Evolutionary conservation across 1,140 invertebrate genomes (phyloP), one percentile per base, ranked within the genome.

Genomic region (Cyclina sinensis): DNA sequence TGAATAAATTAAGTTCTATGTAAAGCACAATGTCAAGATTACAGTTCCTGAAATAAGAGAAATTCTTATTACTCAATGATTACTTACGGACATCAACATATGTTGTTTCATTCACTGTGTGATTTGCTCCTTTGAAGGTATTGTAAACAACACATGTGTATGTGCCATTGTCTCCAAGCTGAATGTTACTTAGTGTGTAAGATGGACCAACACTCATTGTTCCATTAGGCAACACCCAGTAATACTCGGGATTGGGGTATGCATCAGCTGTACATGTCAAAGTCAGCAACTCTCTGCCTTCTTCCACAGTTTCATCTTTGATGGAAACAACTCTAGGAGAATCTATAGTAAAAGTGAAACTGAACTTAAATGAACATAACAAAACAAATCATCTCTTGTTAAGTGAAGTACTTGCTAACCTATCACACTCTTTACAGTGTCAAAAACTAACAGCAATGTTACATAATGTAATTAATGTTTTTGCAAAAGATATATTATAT

Each of bases 81-180:
- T 73, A 51, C 83, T 85, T 85, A 85, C 83, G 14, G 43, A 85
- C 24, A 39, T 48, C 59, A n/a, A 85, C 32, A 7, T 51, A n/a
- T 14, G 18, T 46, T 9, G n/a, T 74, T n/a, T 37, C 51, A 30
- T 57, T 85, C 27, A 43, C 68, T 16, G 65, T 57, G 35, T 85
- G 51, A 30, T 76, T 85, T 9, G 0, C 2, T 74, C 30, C 27
- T 12, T 35, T 57, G 18, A 37, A 37, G 24, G 14, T 74, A 30
- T 54, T 85, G 70, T 85, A 74, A 16, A 46, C 83, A 0, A 54
- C n/a, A 76, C 83, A 85, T 12, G 68, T 74, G 14, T 85, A 85
- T 0, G 24, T 74, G 1, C 83, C 83, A 12, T 30, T 51, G 18
- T 76, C 68, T 54, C 68, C 70, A 14, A 57, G 14, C 0, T 68